Evolutionary conservation across 2,888 invertebrate species (phyloP), one percentile per base, ranked within the genome.

Genomic region (Orthosia gothica): DNA sequence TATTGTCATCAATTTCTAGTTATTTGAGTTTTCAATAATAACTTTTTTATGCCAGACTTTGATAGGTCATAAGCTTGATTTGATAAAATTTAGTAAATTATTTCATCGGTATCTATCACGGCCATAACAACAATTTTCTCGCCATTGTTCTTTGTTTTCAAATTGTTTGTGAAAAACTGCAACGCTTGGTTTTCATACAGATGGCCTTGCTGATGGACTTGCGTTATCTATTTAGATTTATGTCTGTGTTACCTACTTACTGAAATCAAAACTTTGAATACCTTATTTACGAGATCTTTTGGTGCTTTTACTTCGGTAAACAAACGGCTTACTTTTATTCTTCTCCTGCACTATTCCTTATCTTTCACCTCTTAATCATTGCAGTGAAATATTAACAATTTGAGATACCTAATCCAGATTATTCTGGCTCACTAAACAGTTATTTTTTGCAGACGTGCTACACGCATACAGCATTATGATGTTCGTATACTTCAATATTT

Each of bases 401-500:
- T 16, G 3, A 7, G 5, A 15, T n/a, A 5, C 0, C 32, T 32
- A 23, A 52, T 69, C 58, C 15, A 16, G 2, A 32, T 69, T 52
- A 58, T 68, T 16, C 1, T 13, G 13, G 16, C 15, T 76, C 16
- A 23, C 0, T 3, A 15, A 18, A 13, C 12, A 23, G 16, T 32
- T 23, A 54, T 32, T 15, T 40, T 40, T 40, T 40, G 40, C 40
- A 40, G 40, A 40, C n/a, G n/a, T 40, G 40, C 13, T 15, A 1
- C 23, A 23, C 5, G 13, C 5, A 3, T 59, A 5, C 0, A 45
- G 7, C 15, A 50, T n/a, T 20, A 2, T 15, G 5, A 18, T 20
- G 23, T 13, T 50, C 18, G 12, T 32, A 3, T 54, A 5, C 20
- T 64, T 3, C 7, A 78, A 64, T 66, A 66, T 83, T 67, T 66